These are phyloP conservation scores for Notodonta ziczac DNA, from an alignment of 2,888 invertebrate species.

Conservation along the genomic window DNA sequence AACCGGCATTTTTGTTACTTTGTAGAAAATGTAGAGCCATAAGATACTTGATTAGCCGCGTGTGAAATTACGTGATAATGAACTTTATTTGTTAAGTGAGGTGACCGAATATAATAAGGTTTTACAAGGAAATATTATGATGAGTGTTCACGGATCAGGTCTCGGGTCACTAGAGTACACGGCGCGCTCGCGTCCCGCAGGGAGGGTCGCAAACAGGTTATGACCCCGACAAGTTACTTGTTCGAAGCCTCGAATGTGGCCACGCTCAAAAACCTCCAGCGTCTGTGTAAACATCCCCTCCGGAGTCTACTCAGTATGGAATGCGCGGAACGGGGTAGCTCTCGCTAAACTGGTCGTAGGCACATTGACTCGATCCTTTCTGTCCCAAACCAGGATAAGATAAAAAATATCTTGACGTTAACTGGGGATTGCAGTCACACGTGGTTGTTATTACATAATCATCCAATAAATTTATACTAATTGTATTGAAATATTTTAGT, in stretches of 20 bases:
- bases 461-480: conserved; percentile 23
- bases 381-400: conserved; percentile 79
- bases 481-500: conserved; percentile 4
- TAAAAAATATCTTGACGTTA: conserved; percentile 72
- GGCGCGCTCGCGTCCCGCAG: conserved; percentile 69
- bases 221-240: conserved; percentile 84
- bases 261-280: conserved; percentile 60
- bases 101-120: conserved; percentile 10
- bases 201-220: conserved; percentile 84
- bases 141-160: conserved; percentile 56
- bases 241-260: conserved; percentile 72
- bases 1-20: no score
- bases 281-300: conserved; percentile 47
- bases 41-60: neutral
- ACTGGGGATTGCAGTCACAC: conserved; percentile 57
- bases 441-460: conserved; percentile 48
- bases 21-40: neutral
- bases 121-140: conserved; percentile 44
- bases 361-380: conserved; percentile 65
- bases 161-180: conserved; percentile 76
- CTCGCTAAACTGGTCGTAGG: conserved; percentile 52
- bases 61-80: neutral
- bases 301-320: conserved; percentile 25
- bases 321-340: conserved; percentile 43
- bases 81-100: neutral